Evolutionary conservation across 2,888 invertebrate species (phyloP).

Genomic region (Mesorhabditis spiculigera): DNA sequence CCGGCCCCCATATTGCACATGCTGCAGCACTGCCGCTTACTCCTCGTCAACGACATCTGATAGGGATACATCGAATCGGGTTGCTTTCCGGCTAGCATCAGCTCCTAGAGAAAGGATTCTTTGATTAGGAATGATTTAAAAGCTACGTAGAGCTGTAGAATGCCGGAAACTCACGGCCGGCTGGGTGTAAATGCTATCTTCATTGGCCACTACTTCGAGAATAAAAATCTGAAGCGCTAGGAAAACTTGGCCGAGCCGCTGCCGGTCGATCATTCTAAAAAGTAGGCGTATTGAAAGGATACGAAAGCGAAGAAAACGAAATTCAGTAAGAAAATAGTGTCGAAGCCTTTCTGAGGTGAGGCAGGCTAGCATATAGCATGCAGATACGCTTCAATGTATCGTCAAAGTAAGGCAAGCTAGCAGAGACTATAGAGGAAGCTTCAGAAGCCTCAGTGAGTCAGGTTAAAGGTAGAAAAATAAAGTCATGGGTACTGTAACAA

Average conservation of each 20-base stretch:
- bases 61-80: background rate
- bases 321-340: too few species aligned
- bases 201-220: background rate
- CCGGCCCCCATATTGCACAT: conserved; percentile 1
- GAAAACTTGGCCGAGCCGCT: background rate
- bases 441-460: too few species aligned
- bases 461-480: too few species aligned
- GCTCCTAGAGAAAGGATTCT: too few species aligned
- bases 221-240: background rate
- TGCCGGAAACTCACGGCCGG: background rate
- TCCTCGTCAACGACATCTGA: conserved; percentile 1
- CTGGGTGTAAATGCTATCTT: background rate
- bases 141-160: background rate
- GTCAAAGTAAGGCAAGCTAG: too few species aligned
- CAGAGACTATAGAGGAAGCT: too few species aligned
- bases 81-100: background rate
- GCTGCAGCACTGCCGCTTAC: conserved; percentile 6
- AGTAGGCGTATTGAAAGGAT: too few species aligned
- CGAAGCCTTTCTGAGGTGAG: too few species aligned
- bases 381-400: too few species aligned
- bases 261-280: conserved; percentile 3
- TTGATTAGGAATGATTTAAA: background rate
- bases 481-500: too few species aligned
- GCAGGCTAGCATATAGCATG: too few species aligned
- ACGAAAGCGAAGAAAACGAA: too few species aligned